Base-by-base conservation (phyloP, 2,888 invertebrate genomes). In the Eupsilia transversa region DNA sequence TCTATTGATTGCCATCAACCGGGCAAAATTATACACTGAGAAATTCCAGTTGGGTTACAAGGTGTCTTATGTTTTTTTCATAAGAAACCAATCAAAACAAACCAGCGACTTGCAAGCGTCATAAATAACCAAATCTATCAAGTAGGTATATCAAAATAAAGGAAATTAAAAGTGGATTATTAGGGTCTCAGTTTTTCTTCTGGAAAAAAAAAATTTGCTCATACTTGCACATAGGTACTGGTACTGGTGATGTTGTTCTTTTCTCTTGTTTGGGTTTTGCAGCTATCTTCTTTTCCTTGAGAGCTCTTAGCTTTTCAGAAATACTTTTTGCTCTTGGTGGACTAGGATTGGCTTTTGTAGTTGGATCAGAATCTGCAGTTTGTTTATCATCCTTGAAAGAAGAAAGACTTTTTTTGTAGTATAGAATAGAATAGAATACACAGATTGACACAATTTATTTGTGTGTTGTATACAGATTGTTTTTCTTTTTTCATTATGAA, bases 151-250 rank as follows among this genome's bases (percentile, higher is more conserved):
- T n/a, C n/a, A n/a, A n/a, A n/a, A n/a, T n/a, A n/a, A n/a, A n/a
- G n/a, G n/a, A n/a, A n/a, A n/a, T n/a, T n/a, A n/a, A n/a, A n/a
- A n/a, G n/a, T n/a, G n/a, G n/a, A n/a, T n/a, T n/a, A n/a, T n/a
- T 46, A 46, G 23, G 23, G 14, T 17, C 5, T 33, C 30, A 23
- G 43, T 30, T 7, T 9, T 49, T 30, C 30, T 64, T 46, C 49
- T n/a, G 10, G 10, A 64, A 49, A 43, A 46, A 3, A 33, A 46
- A 43, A n/a, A 61, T 27, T n/a, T 38, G 9, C 38, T 57, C 80
- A 23, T 75, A 84, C 84, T 75, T 70, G 75, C 74, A 77, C 5
- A 72, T 59, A 30, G 84, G 82, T 43, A 30, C 59, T 35, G 43
- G 60, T 12, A 5, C 61, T 61, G 74, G 66, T 60, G 61, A n/a